Evolutionary conservation across 23 tunicate genomes (phyloP).

Genomic region (Trididemnum miniatum): DNA sequence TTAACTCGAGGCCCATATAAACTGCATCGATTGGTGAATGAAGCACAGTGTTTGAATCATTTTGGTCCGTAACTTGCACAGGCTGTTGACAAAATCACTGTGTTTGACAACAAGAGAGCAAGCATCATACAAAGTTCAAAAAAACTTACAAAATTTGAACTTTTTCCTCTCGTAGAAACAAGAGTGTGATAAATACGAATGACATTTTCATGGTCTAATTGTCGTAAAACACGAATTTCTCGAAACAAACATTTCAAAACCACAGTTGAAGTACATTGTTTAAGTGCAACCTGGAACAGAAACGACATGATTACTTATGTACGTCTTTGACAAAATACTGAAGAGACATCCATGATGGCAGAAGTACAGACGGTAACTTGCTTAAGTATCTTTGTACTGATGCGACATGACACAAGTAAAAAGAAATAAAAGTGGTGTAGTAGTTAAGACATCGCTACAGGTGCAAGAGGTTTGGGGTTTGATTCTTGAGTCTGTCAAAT

Average conservation of each 20-base stretch:
- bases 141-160: slow-evolving; percentile 14
- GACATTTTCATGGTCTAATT: slow-evolving; percentile 73
- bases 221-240: slow-evolving; percentile 76
- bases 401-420: too few species aligned
- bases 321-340: too few species aligned
- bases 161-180: slow-evolving; percentile 43
- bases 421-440: too few species aligned
- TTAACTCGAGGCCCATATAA: slow-evolving; percentile 79
- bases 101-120: not conserved
- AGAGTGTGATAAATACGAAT: slow-evolving; percentile 60
- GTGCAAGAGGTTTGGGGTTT: too few species aligned
- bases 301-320: too few species aligned
- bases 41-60: not conserved
- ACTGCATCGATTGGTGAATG: slow-evolving; percentile 47
- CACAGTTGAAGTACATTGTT: slow-evolving; percentile 27
- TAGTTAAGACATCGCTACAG: too few species aligned
- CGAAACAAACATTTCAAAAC: slow-evolving; percentile 61
- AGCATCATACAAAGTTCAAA: not conserved
- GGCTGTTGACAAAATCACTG: not conserved
- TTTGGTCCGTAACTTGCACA: not conserved
- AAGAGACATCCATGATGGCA: too few species aligned
- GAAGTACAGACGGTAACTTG: not conserved
- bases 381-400: not conserved
- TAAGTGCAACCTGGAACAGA: slow-evolving; percentile 58
- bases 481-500: too few species aligned